Evolutionary conservation across 2,113 vertebrate genomes (phyloP).

Genomic region (Thermophis baileyi): DNA sequence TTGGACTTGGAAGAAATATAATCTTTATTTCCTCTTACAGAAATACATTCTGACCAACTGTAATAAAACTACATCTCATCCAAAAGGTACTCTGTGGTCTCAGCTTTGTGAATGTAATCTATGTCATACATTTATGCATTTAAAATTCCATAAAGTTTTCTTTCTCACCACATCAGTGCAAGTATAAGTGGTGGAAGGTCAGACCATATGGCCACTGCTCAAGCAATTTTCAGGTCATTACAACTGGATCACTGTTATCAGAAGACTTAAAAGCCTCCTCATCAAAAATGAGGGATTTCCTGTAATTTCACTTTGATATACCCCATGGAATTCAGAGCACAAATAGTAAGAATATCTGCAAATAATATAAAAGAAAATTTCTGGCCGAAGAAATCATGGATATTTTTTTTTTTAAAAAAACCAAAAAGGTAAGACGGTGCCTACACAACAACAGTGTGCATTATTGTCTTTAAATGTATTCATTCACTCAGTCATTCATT

Average conservation of each 20-base stretch:
- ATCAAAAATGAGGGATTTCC: constrained; percentile 56
- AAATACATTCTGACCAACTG: constrained; percentile 61
- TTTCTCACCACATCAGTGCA: constrained; percentile 54
- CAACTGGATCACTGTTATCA: constrained; percentile 56
- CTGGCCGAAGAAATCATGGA: background rate
- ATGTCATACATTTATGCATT: constrained; percentile 65
- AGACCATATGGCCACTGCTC: constrained; percentile 56
- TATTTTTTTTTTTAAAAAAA: background rate
- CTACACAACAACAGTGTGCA: background rate
- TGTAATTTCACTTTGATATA: constrained; percentile 62
- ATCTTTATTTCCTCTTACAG: constrained; percentile 28
- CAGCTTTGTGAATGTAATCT: constrained; percentile 60
- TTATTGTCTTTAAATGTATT: background rate
- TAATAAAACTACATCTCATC: constrained; percentile 66
- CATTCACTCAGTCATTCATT: background rate
- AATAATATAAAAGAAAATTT: constrained; percentile 9
- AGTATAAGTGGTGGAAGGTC: constrained; percentile 55
- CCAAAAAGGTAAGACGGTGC: background rate
- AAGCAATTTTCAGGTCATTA: constrained; percentile 53
- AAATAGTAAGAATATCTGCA: constrained; percentile 36
- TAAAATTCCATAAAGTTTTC: constrained; percentile 69
- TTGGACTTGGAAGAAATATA: background rate
- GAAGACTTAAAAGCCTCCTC: constrained; percentile 55
- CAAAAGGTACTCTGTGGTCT: constrained; percentile 68
- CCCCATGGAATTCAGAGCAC: constrained; percentile 31